Conservation (phyloP, 2,113 vertebrate genomes). For the Percopsis transmontana region DNA sequence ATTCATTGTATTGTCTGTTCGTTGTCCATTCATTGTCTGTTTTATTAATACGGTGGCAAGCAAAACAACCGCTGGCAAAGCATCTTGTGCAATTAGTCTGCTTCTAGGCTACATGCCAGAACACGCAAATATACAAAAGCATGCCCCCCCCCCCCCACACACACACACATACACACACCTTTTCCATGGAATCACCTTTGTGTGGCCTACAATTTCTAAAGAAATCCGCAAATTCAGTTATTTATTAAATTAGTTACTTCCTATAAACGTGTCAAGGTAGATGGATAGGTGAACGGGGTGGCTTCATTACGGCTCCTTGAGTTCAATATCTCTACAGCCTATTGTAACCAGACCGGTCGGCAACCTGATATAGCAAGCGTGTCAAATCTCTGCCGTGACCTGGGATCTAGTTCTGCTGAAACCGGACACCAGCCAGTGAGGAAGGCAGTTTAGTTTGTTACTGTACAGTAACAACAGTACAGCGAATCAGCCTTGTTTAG, state of each 20-base stretch:
- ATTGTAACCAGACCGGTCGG: conserved; percentile 12
- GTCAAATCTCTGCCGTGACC: conserved; percentile 43
- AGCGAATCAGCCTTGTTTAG: too few species aligned
- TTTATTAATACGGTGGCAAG: conserved; percentile 6
- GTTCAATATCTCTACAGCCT: conserved; percentile 4
- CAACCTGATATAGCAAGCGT: conserved; percentile 60
- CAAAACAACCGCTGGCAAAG: conserved; percentile 16
- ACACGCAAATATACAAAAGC: conserved; percentile 38
- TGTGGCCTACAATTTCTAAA: conserved; percentile 20
- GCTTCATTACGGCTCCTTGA: conserved; percentile 36
- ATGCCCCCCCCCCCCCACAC: background rate
- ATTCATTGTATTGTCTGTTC: conserved; percentile 36
- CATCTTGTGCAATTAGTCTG: conserved; percentile 24
- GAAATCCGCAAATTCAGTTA: too few species aligned
- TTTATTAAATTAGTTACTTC: conserved; percentile 24
- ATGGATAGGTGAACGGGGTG: background rate
- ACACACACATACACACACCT: background rate
- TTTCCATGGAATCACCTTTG: conserved; percentile 27
- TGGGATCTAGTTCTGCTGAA: conserved; percentile 51
- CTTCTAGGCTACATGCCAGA: conserved; percentile 45
- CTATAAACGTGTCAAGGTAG: conserved; percentile 36
- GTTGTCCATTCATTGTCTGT: too few species aligned
- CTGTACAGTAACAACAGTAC: conserved; percentile 1
- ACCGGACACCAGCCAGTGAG: conserved; percentile 33
- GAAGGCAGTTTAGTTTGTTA: conserved; percentile 3